Evolutionary conservation across 2,888 invertebrate genomes (phyloP).

Genomic region (Ptilodon capucinus): DNA sequence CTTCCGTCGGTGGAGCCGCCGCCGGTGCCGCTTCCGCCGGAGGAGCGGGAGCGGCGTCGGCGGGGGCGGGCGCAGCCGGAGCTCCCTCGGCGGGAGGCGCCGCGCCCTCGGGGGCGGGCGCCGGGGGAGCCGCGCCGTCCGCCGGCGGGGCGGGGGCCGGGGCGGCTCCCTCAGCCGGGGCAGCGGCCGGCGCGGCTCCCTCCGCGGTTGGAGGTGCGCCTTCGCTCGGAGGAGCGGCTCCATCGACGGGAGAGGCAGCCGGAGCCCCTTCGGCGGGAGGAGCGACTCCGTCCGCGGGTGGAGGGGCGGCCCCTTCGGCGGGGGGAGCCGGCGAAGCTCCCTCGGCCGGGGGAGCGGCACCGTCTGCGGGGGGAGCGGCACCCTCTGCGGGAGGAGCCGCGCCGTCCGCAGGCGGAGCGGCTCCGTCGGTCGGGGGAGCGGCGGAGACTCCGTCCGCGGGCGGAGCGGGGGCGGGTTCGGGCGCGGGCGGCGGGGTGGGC

Average conservation of each 20-base stretch:
- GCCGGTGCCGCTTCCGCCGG: slow-evolving; percentile 29
- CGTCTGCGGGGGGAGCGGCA: slow-evolving; percentile 45
- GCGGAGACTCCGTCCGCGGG: slow-evolving; percentile 16
- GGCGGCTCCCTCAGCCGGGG: slow-evolving; percentile 42
- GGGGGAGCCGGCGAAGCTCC: slow-evolving; percentile 38
- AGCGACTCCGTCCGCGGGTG: slow-evolving; percentile 36
- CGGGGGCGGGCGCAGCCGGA: slow-evolving; percentile 43
- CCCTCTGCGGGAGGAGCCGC: slow-evolving; percentile 51
- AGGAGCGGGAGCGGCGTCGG: slow-evolving; percentile 48
- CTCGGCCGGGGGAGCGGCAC: slow-evolving; percentile 29
- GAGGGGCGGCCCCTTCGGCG: slow-evolving; percentile 38
- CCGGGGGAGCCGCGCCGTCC: slow-evolving; percentile 39
- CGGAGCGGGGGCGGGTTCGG: slow-evolving; percentile 33
- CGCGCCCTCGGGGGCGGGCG: slow-evolving; percentile 35
- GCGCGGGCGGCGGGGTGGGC: slow-evolving; percentile 20
- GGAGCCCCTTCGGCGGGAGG: slow-evolving; percentile 12
- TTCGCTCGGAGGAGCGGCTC: slow-evolving; percentile 41
- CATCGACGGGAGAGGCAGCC: slow-evolving; percentile 45
- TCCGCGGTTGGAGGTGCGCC: slow-evolving; percentile 40
- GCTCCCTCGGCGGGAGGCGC: slow-evolving; percentile 30
- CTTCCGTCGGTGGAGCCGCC: slow-evolving; percentile 31
- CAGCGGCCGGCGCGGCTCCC: slow-evolving; percentile 43
- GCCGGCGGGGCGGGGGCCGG: slow-evolving; percentile 50
- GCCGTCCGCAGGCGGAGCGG: slow-evolving; percentile 37
- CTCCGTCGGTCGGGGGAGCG: slow-evolving; percentile 22